Evolutionary conservation across 1,140 invertebrate species (phyloP).

Genomic region (Charaxes varanes): DNA sequence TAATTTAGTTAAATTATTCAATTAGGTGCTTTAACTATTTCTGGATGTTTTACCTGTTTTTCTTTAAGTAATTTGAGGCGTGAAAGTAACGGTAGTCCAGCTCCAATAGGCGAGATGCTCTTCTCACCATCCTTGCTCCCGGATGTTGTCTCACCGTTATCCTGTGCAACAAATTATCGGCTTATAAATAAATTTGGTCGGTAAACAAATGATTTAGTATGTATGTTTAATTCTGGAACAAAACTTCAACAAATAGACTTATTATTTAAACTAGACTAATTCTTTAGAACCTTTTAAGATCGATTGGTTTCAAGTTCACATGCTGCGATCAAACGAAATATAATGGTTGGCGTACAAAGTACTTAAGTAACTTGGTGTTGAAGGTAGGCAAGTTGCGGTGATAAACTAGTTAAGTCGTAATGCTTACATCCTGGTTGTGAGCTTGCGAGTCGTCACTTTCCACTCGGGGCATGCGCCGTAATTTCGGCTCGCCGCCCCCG

Average conservation of each 20-base stretch:
- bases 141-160: constrained; percentile 72
- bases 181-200: background rate
- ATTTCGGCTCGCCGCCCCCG: constrained; percentile 65
- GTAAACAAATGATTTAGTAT: no score
- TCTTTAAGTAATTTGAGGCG: constrained; percentile 87
- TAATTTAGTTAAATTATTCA: background rate
- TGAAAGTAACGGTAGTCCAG: constrained; percentile 86
- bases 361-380: no score
- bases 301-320: no score
- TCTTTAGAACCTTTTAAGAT: no score
- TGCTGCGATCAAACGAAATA: no score
- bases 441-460: constrained; percentile 78
- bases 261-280: no score
- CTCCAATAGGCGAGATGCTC: constrained; percentile 82
- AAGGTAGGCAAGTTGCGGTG: no score
- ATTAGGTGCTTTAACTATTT: background rate
- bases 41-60: constrained; percentile 79
- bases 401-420: no score
- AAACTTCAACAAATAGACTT: no score
- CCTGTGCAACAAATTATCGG: constrained; percentile 38
- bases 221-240: no score
- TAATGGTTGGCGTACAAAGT: no score
- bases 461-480: constrained; percentile 81
- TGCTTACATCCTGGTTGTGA: constrained; percentile 42
- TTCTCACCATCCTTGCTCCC: constrained; percentile 72